Percentiles rank a stretch among this genome's conserved stretches.
These are phyloP conservation scores for Chaenocephalus aceratus DNA, from an alignment of 2,113 vertebrate species.

Conservation along the genomic window DNA sequence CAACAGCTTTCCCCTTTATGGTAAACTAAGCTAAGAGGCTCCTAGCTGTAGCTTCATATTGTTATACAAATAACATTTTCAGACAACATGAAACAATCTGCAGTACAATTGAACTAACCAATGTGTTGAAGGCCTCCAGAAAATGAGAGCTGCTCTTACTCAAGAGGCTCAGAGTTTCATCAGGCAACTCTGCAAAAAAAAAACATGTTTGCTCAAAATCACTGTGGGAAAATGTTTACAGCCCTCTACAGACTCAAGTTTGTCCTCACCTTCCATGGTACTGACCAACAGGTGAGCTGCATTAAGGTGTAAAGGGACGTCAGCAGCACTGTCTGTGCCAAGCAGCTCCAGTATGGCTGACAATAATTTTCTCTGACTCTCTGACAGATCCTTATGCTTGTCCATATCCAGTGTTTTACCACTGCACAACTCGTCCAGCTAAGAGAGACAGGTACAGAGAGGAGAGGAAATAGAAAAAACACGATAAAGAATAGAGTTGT, in stretches of 20 bases:
- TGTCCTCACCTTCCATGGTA: slow-evolving; percentile 87
- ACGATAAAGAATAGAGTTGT: no score
- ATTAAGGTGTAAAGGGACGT: slow-evolving; percentile 63
- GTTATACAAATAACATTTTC: neutral
- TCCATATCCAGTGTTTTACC: slow-evolving; percentile 59
- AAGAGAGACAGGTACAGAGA: neutral
- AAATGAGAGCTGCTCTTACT: slow-evolving; percentile 75
- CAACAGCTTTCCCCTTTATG: no score
- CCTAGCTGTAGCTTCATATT: neutral
- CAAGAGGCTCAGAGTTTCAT: slow-evolving; percentile 81
- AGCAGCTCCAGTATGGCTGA: slow-evolving; percentile 68
- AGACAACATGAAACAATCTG: neutral
- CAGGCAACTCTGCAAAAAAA: slow-evolving; percentile 85
- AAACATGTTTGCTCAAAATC: neutral
- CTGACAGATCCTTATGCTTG: neutral
- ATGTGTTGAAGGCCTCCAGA: slow-evolving; percentile 50
- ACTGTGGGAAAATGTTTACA: neutral
- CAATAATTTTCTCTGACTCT: neutral
- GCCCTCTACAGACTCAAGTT: neutral
- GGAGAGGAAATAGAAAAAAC: neutral
- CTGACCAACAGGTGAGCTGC: slow-evolving; percentile 87
- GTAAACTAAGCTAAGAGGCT: neutral
- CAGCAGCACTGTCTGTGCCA: neutral
- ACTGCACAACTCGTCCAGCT: slow-evolving; percentile 84
- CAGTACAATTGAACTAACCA: slow-evolving; percentile 58